A percentile compares a stretch with the other conserved stretches of the same genome.
These are phyloP conservation scores for Terrapene triunguis DNA, from an alignment of 2,113 vertebrate species.

Conservation along the genomic window DNA sequence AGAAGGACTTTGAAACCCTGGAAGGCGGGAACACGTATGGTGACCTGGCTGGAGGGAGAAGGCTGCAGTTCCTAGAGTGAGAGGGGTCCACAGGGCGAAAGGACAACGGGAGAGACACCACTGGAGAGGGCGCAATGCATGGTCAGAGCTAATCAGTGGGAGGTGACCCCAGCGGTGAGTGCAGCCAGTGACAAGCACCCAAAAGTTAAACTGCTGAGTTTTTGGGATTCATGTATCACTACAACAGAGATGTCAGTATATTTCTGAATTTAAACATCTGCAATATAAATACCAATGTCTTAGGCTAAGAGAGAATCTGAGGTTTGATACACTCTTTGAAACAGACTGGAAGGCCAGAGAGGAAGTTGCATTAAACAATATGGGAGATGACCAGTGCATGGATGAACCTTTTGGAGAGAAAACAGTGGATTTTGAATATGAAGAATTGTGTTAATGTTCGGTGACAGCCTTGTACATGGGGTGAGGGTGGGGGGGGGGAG, in stretches of 20 bases:
- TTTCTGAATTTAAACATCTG: not conserved
- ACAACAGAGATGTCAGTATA: not conserved
- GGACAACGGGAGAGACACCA: too few species aligned
- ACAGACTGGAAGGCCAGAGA: not conserved
- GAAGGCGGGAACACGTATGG: too few species aligned
- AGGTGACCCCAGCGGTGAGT: too few species aligned
- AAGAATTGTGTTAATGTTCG: not conserved
- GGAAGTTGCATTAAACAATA: not conserved
- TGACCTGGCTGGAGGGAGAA: too few species aligned
- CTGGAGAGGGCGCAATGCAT: too few species aligned
- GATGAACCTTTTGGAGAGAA: not conserved
- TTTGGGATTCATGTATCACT: not conserved
- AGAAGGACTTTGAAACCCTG: too few species aligned
- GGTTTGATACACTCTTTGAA: not conserved
- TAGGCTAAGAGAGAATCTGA: not conserved
- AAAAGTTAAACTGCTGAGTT: not conserved
- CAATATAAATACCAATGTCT: slow-evolving; percentile 8
- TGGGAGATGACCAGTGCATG: not conserved
- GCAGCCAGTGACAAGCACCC: not conserved
- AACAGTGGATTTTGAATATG: not conserved
- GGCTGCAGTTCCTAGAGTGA: too few species aligned
- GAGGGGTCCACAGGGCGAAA: too few species aligned
- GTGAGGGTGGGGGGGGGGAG: not conserved
- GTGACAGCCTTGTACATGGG: not conserved
- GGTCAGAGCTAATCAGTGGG: too few species aligned